These are phyloP conservation scores for Arrhopalites spinosus DNA, from an alignment of 2,888 invertebrate species.

Conservation along the genomic window DNA sequence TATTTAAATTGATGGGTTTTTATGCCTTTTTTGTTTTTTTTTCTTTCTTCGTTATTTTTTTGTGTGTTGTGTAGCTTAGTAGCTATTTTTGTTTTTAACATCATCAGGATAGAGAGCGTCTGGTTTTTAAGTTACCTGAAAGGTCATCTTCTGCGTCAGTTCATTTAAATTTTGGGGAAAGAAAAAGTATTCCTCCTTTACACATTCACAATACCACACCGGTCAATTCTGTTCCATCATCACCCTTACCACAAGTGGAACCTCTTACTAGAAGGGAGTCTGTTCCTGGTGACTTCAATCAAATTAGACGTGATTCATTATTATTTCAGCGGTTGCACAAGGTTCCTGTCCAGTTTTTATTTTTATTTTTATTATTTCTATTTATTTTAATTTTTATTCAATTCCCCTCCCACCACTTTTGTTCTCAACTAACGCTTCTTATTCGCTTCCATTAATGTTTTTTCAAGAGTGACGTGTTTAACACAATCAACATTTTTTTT, in stretches of 20 bases:
- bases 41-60: constrained; percentile 24
- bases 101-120: constrained; percentile 53
- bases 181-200: constrained; percentile 30
- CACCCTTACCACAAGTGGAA: constrained; percentile 51
- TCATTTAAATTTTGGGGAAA: constrained; percentile 50
- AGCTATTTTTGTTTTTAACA: constrained; percentile 39
- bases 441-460: background rate
- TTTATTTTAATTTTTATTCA: background rate
- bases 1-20: background rate
- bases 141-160: constrained; percentile 48
- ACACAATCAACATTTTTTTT: background rate
- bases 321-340: constrained; percentile 55
- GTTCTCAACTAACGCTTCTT: background rate
- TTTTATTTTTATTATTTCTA: constrained; percentile 9
- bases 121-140: constrained; percentile 51
- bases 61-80: constrained; percentile 32
- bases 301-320: constrained; percentile 46
- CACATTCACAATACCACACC: constrained; percentile 51
- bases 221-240: constrained; percentile 51
- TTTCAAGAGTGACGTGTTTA: background rate
- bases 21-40: constrained; percentile 23
- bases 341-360: constrained; percentile 44
- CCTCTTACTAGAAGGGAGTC: constrained; percentile 37
- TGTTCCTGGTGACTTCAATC: constrained; percentile 18
- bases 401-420: background rate